Conservation (phyloP, 2,888 invertebrate species). For the Folsomia candida region DNA sequence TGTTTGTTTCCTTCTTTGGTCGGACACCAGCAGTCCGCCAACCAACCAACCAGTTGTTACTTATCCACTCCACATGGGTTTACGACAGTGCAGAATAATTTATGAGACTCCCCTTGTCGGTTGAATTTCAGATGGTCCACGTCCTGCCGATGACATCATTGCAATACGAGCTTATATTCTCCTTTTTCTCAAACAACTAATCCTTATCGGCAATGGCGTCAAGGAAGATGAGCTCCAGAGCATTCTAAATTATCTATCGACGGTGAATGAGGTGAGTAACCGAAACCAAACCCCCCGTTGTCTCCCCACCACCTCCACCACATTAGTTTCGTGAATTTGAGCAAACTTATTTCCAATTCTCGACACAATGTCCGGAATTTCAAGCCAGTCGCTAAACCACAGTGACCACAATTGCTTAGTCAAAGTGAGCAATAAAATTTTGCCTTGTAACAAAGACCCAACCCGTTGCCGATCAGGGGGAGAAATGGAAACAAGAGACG, state of each 20-base stretch:
- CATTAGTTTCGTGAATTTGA: not conserved
- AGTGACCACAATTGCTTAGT: not conserved
- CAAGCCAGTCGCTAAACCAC: too few species aligned
- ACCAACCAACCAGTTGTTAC: slow-evolving; percentile 15
- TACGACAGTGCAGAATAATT: slow-evolving; percentile 16
- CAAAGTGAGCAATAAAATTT: not conserved
- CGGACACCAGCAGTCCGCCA: too few species aligned
- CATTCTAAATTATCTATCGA: slow-evolving; percentile 94
- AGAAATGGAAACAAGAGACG: not conserved
- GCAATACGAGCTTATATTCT: slow-evolving; percentile 92
- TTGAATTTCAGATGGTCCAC: slow-evolving; percentile 74
- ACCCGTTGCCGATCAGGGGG: too few species aligned
- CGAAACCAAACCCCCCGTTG: not conserved
- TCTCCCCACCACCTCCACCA: not conserved
- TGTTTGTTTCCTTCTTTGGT: slow-evolving; percentile 8
- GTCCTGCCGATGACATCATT: slow-evolving; percentile 89
- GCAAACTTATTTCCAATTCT: not conserved
- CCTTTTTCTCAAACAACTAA: slow-evolving; percentile 90
- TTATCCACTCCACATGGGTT: slow-evolving; percentile 1
- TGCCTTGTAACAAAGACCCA: not conserved
- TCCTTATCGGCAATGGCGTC: slow-evolving; percentile 94
- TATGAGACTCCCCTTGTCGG: slow-evolving; percentile 16
- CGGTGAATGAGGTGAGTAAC: slow-evolving; percentile 85
- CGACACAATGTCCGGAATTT: not conserved
- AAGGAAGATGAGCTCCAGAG: slow-evolving; percentile 99